Evolutionary conservation across 2,888 invertebrate species (phyloP), one percentile per base, ranked within the genome.

Genomic region (Synergus umbraculus): DNA sequence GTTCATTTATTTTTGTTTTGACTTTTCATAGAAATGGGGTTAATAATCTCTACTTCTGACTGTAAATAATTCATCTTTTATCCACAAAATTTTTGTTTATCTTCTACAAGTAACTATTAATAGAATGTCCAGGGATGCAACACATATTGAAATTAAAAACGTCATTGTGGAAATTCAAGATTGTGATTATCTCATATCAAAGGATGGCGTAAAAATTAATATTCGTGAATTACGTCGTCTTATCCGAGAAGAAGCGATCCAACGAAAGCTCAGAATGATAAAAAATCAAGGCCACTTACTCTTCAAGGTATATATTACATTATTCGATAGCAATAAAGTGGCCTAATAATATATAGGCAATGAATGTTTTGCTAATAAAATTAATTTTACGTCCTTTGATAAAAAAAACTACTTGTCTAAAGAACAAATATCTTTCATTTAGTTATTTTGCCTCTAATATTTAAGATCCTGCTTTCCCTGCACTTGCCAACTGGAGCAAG

Each of bases 201-300:
- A 69, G 13, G 88, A 87, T 64, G 67, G 76, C 43, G 84, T 88
- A 5, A 83, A 67, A 18, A 82, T 89, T 81, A 83, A 88, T 79
- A 83, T 88, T 81, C 65, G 44, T 69, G 83, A 79, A 80, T 81
- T 88, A 63, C 83, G 82, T 22, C 79, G 64, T 41, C 46, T 86
- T 44, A 76, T 76, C 60, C 76, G 76, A 67, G 54, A 79, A 58
- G 77, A 58, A 78, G 13, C 10, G 9, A 65, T 7, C 18, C 58
- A 73, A 43, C 46, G 54, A 46, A 49, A 64, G 15, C 18, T 63
- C 5, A 63, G 22, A 63, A 12, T 12, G 29, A 22, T 22, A 29
- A 63, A 63, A 63, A 12, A 63, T 63, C 0, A 63, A 37, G 15
- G 15, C 49, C 49, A 15, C 49, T 46, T 46, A 1, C 15, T 49